Conservation (phyloP, 2,113 vertebrate species). For the Anhinga anhinga region DNA sequence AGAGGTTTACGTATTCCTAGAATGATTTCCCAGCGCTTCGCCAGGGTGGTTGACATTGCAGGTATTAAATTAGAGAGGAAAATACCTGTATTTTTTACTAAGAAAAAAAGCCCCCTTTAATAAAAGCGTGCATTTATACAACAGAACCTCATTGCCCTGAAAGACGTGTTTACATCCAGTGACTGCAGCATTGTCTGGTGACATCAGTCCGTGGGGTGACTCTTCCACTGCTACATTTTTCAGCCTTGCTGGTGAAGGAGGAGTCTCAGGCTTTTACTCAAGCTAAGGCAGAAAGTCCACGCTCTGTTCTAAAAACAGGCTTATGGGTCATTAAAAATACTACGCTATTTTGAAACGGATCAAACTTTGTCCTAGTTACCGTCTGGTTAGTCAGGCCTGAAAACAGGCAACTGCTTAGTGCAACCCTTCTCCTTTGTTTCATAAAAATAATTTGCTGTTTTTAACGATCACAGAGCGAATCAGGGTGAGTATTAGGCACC, state of each 20-base stretch:
- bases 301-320: conserved; percentile 4
- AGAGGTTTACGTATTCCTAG: background rate
- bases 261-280: background rate
- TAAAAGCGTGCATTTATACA: background rate
- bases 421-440: background rate
- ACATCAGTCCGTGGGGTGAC: conserved; percentile 21
- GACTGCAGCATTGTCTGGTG: conserved; percentile 40
- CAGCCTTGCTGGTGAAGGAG: background rate
- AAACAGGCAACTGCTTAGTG: background rate
- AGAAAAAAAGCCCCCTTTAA: background rate
- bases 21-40: background rate
- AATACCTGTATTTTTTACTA: background rate
- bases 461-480: background rate
- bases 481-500: background rate
- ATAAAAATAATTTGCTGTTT: background rate
- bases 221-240: background rate
- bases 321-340: conserved; percentile 40
- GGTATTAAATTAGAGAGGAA: background rate
- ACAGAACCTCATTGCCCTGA: background rate
- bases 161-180: conserved; percentile 18
- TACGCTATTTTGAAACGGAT: background rate
- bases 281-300: background rate
- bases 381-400: background rate
- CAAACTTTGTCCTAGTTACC: conserved; percentile 46
- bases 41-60: background rate